Evolutionary conservation across 92 coral and sea anemone species (phyloP), one percentile per base, ranked within the genome.

Genomic region (Epizoanthus fatuus): DNA sequence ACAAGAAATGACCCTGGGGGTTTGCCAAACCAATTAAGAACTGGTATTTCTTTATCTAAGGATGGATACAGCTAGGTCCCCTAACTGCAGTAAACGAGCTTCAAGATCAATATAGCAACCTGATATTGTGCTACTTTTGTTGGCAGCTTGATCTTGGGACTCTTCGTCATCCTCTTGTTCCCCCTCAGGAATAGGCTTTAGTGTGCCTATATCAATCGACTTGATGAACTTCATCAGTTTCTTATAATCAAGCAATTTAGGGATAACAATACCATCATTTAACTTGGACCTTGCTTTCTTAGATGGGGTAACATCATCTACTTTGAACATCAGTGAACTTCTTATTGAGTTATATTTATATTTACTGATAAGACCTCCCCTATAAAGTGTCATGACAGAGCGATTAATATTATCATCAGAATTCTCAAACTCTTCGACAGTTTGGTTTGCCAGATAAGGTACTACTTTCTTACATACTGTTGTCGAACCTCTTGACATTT

Each of bases 101-200:
- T 92, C 88, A 72, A 89, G 93, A 75, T 88, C 95, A 88, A 91
- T 74, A 67, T 38, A 88, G 79, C 92, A 91, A 51, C 94, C 94
- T 74, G 86, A 68, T 39, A 88, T 79, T 82, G 63, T 68, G 84
- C 74, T 71, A 32, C 84, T 51, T 68, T 74, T 73, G 83, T 63
- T 60, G 35, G 35, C 35, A 29, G 35, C 2, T 29, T 29, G 35
- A 29, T 29, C 35, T 29, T 29, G 35, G 35, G 35, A 29, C 1
- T 29, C 35, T 29, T 29, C 35, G 35, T 29, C 35, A 29, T 29
- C 35, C 35, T 29, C 35, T 29, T 29, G 35, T 0, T 29, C 35
- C 35, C 35, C 35, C 35, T 29, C 35, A 29, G 90, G 51, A 22
- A 91, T 89, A 51, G 93, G 82, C 60, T 85, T 89, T 57, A 89